These are phyloP conservation scores for Goniozus legneri DNA, from an alignment of 1,140 invertebrate genomes.

Conservation along the genomic window DNA sequence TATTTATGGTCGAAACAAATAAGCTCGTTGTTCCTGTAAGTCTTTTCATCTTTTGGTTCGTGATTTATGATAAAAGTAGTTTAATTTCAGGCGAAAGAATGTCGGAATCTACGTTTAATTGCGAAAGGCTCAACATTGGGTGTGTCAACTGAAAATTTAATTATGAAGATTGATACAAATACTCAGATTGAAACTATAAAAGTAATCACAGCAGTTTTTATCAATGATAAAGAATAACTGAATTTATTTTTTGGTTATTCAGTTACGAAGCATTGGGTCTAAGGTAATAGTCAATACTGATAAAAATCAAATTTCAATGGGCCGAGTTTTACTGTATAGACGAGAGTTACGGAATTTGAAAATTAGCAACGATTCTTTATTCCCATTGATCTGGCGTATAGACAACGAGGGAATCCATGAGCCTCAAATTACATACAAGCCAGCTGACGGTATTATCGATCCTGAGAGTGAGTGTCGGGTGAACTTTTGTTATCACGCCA, in stretches of 20 bases:
- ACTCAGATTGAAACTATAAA: constrained; percentile 24
- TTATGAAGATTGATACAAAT: constrained; percentile 33
- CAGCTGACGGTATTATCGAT: constrained; percentile 16
- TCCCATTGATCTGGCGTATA: constrained; percentile 29
- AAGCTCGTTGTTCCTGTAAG: constrained; percentile 23
- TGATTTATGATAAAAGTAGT: no score
- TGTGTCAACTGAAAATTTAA: constrained; percentile 16
- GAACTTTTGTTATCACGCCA: constrained; percentile 26
- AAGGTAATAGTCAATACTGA: constrained; percentile 32
- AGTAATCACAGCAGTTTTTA: constrained; percentile 17
- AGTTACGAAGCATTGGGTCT: constrained; percentile 21
- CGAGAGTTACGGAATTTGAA: constrained; percentile 17
- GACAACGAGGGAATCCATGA: constrained; percentile 6
- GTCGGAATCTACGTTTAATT: no score
- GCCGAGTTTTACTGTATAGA: constrained; percentile 24
- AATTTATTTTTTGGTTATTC: constrained; percentile 2
- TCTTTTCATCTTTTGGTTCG: background rate
- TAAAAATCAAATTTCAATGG: constrained; percentile 29
- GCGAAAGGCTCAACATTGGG: constrained; percentile 28
- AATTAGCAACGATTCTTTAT: constrained; percentile 25
- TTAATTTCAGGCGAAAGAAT: no score
- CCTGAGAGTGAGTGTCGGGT: constrained; percentile 13
- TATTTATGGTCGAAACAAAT: constrained; percentile 21
- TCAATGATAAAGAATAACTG: constrained; percentile 1
- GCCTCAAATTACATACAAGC: constrained; percentile 23